These are phyloP conservation scores for Mastacembelus armatus DNA, from an alignment of 2,797 vertebrate genomes.

Conservation along the genomic window DNA sequence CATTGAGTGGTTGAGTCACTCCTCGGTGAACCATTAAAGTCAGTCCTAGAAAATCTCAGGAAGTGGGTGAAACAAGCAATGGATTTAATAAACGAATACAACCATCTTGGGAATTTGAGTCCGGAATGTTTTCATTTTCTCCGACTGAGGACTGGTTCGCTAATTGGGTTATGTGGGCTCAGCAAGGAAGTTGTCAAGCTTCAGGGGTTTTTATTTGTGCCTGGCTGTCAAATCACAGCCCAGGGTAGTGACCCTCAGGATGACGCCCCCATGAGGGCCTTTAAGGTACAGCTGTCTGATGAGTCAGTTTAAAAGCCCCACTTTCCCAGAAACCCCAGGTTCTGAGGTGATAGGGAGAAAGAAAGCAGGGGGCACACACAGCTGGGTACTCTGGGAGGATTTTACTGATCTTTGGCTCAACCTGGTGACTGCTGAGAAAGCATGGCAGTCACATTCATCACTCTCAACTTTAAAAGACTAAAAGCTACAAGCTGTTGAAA, in stretches of 20 bases:
- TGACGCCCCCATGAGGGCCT: conserved; percentile 77
- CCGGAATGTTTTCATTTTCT: conserved; percentile 80
- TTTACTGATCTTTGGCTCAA: conserved; percentile 61
- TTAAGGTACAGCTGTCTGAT: conserved; percentile 81
- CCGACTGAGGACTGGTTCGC: conserved; percentile 56
- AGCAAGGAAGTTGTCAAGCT: conserved; percentile 82
- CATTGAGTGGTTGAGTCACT: conserved; percentile 61
- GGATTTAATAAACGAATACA: conserved; percentile 75
- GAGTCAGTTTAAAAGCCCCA: conserved; percentile 73
- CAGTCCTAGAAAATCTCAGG: conserved; percentile 61
- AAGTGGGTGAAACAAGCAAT: conserved; percentile 70
- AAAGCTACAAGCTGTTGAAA: conserved; percentile 29
- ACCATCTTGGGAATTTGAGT: conserved; percentile 70
- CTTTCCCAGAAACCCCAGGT: conserved; percentile 70
- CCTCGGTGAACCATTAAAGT: conserved; percentile 68
- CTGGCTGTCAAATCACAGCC: conserved; percentile 70
- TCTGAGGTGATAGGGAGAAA: conserved; percentile 73
- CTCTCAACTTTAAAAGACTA: conserved; percentile 30
- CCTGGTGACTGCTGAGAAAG: conserved; percentile 49
- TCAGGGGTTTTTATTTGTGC: conserved; percentile 79
- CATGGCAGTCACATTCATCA: conserved; percentile 37
- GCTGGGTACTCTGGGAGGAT: conserved; percentile 58
- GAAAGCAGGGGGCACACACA: conserved; percentile 69
- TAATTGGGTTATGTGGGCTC: conserved; percentile 82
- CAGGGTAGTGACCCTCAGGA: conserved; percentile 56